Evolutionary conservation across 2,797 vertebrate genomes (phyloP).

Genomic region (Chlorospingus flavigularis): DNA sequence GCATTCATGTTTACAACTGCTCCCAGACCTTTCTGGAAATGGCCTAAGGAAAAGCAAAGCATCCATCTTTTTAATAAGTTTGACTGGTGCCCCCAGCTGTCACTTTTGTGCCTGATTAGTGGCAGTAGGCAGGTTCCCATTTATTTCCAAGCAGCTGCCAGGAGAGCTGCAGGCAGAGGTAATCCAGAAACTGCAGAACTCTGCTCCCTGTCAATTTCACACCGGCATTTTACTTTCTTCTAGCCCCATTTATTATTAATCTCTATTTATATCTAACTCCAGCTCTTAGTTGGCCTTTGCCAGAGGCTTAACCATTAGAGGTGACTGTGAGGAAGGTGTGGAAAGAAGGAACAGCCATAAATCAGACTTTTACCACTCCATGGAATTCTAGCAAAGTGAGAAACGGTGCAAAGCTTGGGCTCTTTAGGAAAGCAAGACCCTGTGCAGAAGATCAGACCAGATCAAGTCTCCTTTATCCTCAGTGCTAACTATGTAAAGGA

Average conservation of each 20-base stretch:
- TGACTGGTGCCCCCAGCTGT: neutral
- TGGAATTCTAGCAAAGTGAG: neutral
- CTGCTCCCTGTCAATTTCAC: constrained; percentile 19
- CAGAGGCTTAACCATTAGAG: constrained; percentile 49
- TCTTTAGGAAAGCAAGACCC: constrained; percentile 10
- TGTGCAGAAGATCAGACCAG: neutral
- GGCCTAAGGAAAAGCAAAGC: constrained; percentile 10
- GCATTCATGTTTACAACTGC: neutral
- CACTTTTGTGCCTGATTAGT: neutral
- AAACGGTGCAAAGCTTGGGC: neutral
- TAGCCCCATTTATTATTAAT: constrained; percentile 71
- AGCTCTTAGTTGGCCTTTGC: constrained; percentile 38
- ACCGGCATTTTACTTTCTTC: constrained; percentile 16
- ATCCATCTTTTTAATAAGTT: neutral
- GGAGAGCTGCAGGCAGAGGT: constrained; percentile 11
- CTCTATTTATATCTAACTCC: constrained; percentile 67
- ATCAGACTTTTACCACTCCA: neutral
- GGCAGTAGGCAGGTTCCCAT: neutral
- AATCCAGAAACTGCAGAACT: constrained; percentile 14
- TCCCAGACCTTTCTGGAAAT: neutral
- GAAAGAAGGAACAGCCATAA: neutral
- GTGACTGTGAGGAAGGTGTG: neutral
- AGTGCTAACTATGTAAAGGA: neutral
- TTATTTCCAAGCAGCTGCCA: constrained; percentile 42
- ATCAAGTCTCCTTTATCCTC: neutral